Conservation (phyloP, 1,140 invertebrate genomes). For the Bombus sibiricus region DNA sequence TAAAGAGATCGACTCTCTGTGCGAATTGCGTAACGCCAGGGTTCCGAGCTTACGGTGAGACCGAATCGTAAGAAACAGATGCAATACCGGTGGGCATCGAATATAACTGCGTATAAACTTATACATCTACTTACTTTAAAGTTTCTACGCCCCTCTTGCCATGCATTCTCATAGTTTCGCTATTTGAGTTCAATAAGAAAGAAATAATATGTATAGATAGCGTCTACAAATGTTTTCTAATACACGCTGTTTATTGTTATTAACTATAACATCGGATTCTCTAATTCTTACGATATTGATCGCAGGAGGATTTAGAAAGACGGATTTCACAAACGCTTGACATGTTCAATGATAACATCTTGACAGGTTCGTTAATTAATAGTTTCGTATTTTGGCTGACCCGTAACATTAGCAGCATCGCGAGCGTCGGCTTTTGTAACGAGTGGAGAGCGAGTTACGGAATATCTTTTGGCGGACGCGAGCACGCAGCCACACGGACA, state of each 20-base stretch:
- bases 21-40: background rate
- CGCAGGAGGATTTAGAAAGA: background rate
- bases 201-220: background rate
- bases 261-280: background rate
- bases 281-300: background rate
- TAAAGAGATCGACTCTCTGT: background rate
- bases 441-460: slow-evolving; percentile 9
- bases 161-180: background rate
- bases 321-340: background rate
- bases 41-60: background rate
- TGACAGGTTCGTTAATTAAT: background rate
- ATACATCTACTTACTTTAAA: background rate
- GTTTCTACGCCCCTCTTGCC: background rate
- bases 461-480: slow-evolving; percentile 12
- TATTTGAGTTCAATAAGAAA: background rate
- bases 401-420: background rate
- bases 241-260: background rate
- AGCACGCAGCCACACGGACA: background rate
- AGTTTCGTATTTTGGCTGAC: background rate
- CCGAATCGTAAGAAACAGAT: background rate
- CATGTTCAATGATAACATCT: background rate
- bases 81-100: background rate
- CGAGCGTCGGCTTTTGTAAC: slow-evolving; percentile 1
- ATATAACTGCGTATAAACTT: no score
- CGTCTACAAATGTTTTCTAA: background rate